phyloP scores from a whole-genome alignment of 2,888 invertebrate genomes.

The Choristoneura rosaceana region DNA sequence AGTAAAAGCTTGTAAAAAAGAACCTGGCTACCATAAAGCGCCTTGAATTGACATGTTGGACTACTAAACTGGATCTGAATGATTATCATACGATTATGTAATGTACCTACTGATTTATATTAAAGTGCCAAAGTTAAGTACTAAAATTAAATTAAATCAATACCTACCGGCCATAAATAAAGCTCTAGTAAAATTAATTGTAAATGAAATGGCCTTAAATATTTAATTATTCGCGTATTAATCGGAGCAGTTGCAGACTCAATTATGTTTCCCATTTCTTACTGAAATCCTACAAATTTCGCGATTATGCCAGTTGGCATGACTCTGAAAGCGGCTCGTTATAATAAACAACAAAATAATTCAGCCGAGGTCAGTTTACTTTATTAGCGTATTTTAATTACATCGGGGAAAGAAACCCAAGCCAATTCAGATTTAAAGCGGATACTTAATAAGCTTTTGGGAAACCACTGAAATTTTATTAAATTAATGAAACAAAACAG shows the following conservation, averaged over 20 bases:
- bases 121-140: too few species aligned
- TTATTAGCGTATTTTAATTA: slow-evolving; percentile 13
- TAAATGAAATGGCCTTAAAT: neutral
- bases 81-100: too few species aligned
- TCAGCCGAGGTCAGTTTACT: slow-evolving; percentile 10
- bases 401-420: neutral
- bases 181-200: neutral
- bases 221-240: slow-evolving; percentile 1
- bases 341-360: slow-evolving; percentile 28
- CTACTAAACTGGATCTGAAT: too few species aligned
- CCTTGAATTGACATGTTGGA: too few species aligned
- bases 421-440: slow-evolving; percentile 5
- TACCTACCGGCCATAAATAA: too few species aligned
- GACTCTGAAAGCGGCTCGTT: neutral
- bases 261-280: slow-evolving; percentile 5
- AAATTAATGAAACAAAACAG: neutral
- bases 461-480: neutral
- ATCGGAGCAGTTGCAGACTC: neutral
- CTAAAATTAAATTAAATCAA: too few species aligned
- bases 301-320: slow-evolving; percentile 20
- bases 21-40: too few species aligned
- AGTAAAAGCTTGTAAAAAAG: too few species aligned
- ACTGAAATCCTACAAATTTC: slow-evolving; percentile 3
- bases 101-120: too few species aligned
- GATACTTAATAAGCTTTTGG: slow-evolving; percentile 3